Base-by-base conservation (phyloP, 2,888 invertebrate species). In the Sesia apiformis region DNA sequence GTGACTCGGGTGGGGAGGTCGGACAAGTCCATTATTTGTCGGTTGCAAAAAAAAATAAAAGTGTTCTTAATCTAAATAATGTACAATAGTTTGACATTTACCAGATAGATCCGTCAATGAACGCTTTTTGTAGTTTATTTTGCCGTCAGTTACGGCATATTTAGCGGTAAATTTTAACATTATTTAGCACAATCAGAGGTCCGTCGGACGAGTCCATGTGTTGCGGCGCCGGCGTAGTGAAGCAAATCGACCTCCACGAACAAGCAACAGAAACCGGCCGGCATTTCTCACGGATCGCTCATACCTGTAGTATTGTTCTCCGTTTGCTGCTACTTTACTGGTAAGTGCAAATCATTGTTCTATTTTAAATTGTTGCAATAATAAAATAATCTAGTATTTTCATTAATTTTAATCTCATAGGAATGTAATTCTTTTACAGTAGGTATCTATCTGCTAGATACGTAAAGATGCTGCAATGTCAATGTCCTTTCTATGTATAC, bases 1-100 rank as follows among this genome's bases (percentile, higher is more conserved):
- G 90, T 80, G 78, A 74, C 72, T 70, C 67, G 73, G 81, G 81
- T 76, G 81, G 76, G 79, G 84, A 85, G 90, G 83, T 23, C 86
- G 81, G 88, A 86, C 89, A 83, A 84, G 81, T 82, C 81, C 74
- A 84, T 70, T 72, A 63, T 64, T 58, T 59, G 57, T 57, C 53
- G 56, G 52, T 53, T 60, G 61, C 57, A 57, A 67, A 63, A 71
- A 72, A 75, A 74, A 70, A 72, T 72, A 69, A 71, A 67, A 60
- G 57, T 59, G 66, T 80, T 81, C 80, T 58, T 72, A 72, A 77
- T 78, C 76, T 69, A 68, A 81, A 76, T 74, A 40, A 7, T 69
- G 59, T 62, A 66, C 75, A 78, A 66, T 73, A 72, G 67, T 68
- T 66, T 63, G 78, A 72, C 78, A 74, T 66, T 52, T 69, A 67